Conservation (phyloP, 2,888 invertebrate genomes). For the Sphinx pinastri region DNA sequence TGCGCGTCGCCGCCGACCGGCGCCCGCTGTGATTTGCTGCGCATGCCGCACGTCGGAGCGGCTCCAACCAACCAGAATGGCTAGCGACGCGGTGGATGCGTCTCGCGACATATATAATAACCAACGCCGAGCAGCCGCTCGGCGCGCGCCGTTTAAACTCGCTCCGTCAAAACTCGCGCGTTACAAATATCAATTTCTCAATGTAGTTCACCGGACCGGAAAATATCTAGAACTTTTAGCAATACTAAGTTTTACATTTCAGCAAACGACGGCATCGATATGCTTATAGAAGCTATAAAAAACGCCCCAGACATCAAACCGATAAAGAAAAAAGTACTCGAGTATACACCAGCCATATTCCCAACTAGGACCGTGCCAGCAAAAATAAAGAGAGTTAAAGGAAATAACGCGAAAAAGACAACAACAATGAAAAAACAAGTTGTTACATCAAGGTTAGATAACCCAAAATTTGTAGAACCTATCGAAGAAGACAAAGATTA, state of each 20-base stretch:
- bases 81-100: too few relatives aligned
- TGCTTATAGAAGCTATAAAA: conserved; percentile 70
- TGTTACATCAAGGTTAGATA: conserved; percentile 1
- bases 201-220: background rate
- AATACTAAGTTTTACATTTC: conserved; percentile 36
- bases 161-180: too few relatives aligned
- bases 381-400: background rate
- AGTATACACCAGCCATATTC: conserved; percentile 33
- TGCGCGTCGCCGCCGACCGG: too few relatives aligned
- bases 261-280: conserved; percentile 71
- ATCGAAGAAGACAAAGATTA: conserved; percentile 37
- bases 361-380: conserved; percentile 14
- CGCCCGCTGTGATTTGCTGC: too few relatives aligned
- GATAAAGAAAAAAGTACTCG: conserved; percentile 51
- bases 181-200: conserved; percentile 1
- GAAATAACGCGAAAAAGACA: background rate
- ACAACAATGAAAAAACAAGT: conserved; percentile 6
- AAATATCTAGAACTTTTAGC: background rate
- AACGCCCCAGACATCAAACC: conserved; percentile 67
- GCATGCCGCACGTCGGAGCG: too few relatives aligned
- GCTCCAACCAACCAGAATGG: too few relatives aligned
- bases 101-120: too few relatives aligned
- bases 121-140: too few relatives aligned
- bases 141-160: too few relatives aligned
- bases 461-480: conserved; percentile 33